Evolutionary conservation across 2,888 invertebrate genomes (phyloP).

Genomic region (Apodemia zela): DNA sequence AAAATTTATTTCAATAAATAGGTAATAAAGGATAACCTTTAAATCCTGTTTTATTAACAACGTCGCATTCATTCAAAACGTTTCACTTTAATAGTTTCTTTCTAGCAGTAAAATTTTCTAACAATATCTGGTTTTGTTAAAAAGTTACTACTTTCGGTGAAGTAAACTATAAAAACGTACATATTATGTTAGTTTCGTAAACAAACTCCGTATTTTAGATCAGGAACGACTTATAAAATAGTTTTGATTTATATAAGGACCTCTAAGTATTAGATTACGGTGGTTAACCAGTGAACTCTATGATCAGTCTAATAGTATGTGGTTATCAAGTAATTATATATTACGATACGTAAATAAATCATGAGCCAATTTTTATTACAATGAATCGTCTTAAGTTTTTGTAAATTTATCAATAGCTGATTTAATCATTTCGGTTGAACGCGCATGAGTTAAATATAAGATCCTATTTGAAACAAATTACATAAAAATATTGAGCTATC

Average conservation of each 20-base stretch:
- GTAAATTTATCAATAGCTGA: neutral
- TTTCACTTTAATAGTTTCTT: too few relatives aligned
- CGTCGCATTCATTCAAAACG: too few relatives aligned
- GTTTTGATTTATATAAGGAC: neutral
- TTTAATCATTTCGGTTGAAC: neutral
- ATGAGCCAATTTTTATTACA: neutral
- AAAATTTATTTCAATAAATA: too few relatives aligned
- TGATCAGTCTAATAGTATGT: constrained; percentile 14
- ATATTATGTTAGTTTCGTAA: too few relatives aligned
- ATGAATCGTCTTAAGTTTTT: neutral
- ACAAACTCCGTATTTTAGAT: too few relatives aligned
- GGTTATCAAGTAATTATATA: constrained; percentile 2
- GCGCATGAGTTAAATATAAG: neutral
- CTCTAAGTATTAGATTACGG: neutral
- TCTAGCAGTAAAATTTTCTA: too few relatives aligned
- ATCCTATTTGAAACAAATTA: neutral
- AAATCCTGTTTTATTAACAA: too few relatives aligned
- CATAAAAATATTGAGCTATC: too few relatives aligned
- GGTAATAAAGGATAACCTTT: too few relatives aligned
- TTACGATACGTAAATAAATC: neutral
- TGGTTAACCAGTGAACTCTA: constrained; percentile 10
- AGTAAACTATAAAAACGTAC: too few relatives aligned
- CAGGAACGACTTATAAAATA: neutral
- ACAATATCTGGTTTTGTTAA: too few relatives aligned
- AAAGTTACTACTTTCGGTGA: too few relatives aligned